Conservation (phyloP, 2,888 invertebrate species). For the Diaphora mendica region DNA sequence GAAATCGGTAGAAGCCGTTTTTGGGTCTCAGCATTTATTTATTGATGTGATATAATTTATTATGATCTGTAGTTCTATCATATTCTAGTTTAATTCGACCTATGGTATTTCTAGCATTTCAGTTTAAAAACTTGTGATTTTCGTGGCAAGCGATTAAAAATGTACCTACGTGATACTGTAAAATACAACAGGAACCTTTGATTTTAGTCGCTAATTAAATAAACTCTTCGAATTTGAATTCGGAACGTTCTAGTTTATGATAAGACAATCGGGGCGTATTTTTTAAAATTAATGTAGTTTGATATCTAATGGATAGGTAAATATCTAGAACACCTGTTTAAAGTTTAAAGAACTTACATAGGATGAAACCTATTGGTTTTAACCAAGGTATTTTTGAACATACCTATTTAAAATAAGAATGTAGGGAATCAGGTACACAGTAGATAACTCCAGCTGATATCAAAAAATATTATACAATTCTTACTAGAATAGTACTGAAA, state of each 20-base stretch:
- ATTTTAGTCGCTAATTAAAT: not conserved
- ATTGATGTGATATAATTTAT: no score
- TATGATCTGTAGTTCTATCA: not conserved
- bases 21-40: not conserved
- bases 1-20: not conserved
- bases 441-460: not conserved
- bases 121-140: not conserved
- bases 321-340: not conserved
- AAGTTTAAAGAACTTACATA: no score
- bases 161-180: not conserved
- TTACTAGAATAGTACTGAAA: not conserved
- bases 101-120: not conserved
- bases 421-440: not conserved
- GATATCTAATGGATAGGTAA: not conserved
- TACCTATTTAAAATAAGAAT: not conserved
- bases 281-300: not conserved
- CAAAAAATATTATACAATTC: not conserved
- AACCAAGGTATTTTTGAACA: no score
- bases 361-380: no score
- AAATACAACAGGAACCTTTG: not conserved
- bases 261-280: not conserved
- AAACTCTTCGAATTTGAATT: not conserved
- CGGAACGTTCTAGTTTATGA: not conserved
- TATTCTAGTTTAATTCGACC: not conserved
- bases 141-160: not conserved